Evolutionary conservation across 2,888 invertebrate genomes (phyloP), one percentile per base, ranked within the genome.

Genomic region (Drosophila hamatofila): DNA sequence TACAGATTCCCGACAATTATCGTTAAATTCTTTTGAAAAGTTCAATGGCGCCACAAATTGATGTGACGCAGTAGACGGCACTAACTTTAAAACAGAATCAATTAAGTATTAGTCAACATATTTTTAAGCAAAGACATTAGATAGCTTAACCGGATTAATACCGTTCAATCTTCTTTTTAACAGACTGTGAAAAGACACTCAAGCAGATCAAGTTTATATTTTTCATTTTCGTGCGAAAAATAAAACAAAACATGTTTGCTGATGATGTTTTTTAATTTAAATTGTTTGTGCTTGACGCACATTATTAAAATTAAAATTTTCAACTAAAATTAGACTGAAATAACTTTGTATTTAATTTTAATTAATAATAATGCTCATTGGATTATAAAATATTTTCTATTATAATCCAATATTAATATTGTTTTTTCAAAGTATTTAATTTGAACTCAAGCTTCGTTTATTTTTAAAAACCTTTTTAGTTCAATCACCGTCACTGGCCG

Each of bases 391-490:
- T 35, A 2, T 35, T 35, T 14, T 2, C 0, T 6, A 35, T 2
- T 30, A 9, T 35, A 42, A 33, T 25, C 25, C 23, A 8, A 23
- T 5, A 16, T 18, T 33, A 16, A 44, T 12, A 62, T 27, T 23
- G 23, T 18, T 27, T 23, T 18, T 18, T 23, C 18, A 49, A 25
- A 44, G 25, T 35, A 33, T 49, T n/a, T 12, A 11, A 16, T 44
- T 33, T 48, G 0, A 44, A 59, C 51, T 70, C 42, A 56, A 75
- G 59, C 63, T 35, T n/a, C n/a, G n/a, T n/a, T 46, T 5, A 48
- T 46, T 16, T 37, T 57, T 27, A 37, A 52, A 25, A 39, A 51
- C 7, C 16, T 11, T 51, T 67, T 49, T 56, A 48, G n/a, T 27
- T 16, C 16, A 58, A 39, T 39, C 18, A 48, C 52, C 52, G 52